A percentile compares a stretch with the other conserved stretches of the same genome.
Evolutionary conservation across 2,888 invertebrate species (phyloP).

Genomic region (Tanytarsus gracilentus): DNA sequence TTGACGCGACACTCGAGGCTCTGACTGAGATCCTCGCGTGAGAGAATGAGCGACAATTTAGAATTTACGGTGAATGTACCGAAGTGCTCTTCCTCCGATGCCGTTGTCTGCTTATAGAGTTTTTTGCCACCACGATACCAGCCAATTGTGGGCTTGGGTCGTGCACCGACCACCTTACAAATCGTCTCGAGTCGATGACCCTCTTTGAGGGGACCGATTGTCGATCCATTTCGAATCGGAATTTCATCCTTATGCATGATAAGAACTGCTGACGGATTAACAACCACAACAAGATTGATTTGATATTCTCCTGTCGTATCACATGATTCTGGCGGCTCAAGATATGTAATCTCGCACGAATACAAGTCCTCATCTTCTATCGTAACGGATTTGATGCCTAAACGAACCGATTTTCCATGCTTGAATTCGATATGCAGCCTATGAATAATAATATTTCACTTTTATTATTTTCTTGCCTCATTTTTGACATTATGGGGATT

Average conservation of each 20-base stretch:
- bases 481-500: neutral
- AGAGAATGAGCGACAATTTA: constrained; percentile 52
- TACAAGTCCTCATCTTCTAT: constrained; percentile 66
- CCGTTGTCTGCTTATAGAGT: constrained; percentile 50
- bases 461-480: neutral
- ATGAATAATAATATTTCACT: neutral
- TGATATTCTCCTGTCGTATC: constrained; percentile 59
- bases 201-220: constrained; percentile 43
- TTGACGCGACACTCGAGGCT: constrained; percentile 61
- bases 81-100: constrained; percentile 45
- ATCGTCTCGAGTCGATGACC: constrained; percentile 39
- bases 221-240: constrained; percentile 48
- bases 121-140: constrained; percentile 73
- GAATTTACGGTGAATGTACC: constrained; percentile 58
- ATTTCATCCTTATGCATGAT: constrained; percentile 57
- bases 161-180: constrained; percentile 60
- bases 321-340: constrained; percentile 64
- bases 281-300: constrained; percentile 63
- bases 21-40: constrained; percentile 58
- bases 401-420: constrained; percentile 36
- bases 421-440: constrained; percentile 38
- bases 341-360: constrained; percentile 70
- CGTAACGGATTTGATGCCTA: constrained; percentile 44
- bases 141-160: constrained; percentile 72
- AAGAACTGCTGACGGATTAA: constrained; percentile 68